Evolutionary conservation across 2,888 invertebrate species (phyloP).

Genomic region (Leptopilina syphax): DNA sequence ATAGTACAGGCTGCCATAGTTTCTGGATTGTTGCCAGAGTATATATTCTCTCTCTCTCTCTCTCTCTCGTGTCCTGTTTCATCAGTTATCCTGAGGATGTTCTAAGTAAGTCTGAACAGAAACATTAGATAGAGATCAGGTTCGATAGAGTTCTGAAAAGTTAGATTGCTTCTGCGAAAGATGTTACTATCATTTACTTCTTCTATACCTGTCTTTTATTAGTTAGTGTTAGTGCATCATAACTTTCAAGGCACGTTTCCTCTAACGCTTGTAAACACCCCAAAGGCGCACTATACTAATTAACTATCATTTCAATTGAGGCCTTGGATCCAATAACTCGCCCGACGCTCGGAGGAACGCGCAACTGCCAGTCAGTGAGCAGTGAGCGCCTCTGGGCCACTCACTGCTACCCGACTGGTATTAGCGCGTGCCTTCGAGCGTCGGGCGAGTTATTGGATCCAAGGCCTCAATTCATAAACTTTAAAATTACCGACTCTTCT

Average conservation of each 20-base stretch:
- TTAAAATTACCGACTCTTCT: too few species aligned
- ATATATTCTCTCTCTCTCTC: not conserved
- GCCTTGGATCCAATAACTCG: too few species aligned
- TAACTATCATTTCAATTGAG: not conserved
- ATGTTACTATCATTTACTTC: not conserved
- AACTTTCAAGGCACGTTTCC: not conserved
- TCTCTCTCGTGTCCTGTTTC: not conserved
- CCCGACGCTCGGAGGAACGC: too few species aligned
- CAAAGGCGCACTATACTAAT: not conserved
- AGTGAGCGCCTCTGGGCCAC: too few species aligned
- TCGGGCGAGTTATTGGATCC: too few species aligned
- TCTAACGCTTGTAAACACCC: not conserved
- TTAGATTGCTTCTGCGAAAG: slow-evolving; percentile 3
- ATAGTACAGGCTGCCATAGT: slow-evolving; percentile 10
- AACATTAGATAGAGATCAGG: slow-evolving; percentile 24
- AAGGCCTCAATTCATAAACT: not conserved
- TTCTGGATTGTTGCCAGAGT: slow-evolving; percentile 10
- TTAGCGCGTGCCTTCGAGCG: too few species aligned
- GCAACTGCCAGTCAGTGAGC: too few species aligned
- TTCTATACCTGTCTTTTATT: not conserved
- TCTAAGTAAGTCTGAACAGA: slow-evolving; percentile 7
- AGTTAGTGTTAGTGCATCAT: not conserved
- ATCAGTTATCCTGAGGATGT: not conserved
- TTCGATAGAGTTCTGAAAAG: slow-evolving; percentile 30
- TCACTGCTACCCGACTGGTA: too few species aligned